phyloP scores from a whole-genome alignment of 2,888 invertebrate species.

The Dasypolia templi region DNA sequence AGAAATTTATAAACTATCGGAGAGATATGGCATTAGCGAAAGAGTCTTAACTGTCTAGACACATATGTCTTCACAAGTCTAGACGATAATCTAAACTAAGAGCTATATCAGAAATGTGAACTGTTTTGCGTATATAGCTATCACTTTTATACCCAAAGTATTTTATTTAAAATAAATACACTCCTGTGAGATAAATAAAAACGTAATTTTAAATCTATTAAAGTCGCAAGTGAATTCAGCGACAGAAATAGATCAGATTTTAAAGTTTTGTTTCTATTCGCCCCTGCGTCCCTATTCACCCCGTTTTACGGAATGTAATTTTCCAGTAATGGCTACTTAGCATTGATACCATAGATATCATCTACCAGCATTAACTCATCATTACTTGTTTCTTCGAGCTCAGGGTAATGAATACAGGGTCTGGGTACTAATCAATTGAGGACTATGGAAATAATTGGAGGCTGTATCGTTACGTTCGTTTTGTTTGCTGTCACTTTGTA shows the following conservation, averaged over 20 bases:
- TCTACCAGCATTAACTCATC: background rate
- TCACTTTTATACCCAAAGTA: background rate
- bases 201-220: background rate
- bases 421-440: constrained; percentile 27
- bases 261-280: too few relatives aligned
- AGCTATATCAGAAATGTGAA: background rate
- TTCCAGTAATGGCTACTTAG: too few relatives aligned
- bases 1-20: background rate
- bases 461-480: constrained; percentile 33
- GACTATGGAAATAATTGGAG: constrained; percentile 53
- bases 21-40: background rate
- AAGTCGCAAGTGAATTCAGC: background rate
- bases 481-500: constrained; percentile 52
- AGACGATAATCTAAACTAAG: constrained; percentile 8
- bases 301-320: too few relatives aligned
- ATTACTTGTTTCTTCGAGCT: constrained; percentile 9
- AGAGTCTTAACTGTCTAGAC: background rate
- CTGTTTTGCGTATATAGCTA: background rate
- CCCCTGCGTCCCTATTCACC: too few relatives aligned
- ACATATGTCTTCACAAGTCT: background rate
- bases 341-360: background rate
- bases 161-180: background rate
- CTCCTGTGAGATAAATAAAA: background rate
- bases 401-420: constrained; percentile 18
- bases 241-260: background rate